phyloP scores from a whole-genome alignment of 2,113 vertebrate genomes.

The Neopipo cinnamomea region DNA sequence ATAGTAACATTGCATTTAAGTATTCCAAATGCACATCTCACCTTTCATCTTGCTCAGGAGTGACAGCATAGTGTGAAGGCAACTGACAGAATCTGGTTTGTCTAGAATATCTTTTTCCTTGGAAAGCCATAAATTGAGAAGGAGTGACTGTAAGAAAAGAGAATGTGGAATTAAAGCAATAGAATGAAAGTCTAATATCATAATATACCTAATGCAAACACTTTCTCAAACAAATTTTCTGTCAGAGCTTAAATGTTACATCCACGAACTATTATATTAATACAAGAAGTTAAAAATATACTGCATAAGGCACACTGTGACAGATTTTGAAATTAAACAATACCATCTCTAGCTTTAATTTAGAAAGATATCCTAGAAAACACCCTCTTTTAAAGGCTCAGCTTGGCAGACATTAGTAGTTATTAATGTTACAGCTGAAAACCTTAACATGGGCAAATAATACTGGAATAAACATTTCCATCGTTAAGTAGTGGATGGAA shows the following conservation, averaged over 20 bases:
- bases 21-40: slow-evolving; percentile 20
- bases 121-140: slow-evolving; percentile 90
- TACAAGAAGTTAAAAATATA: not conserved
- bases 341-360: not conserved
- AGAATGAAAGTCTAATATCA: not conserved
- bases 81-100: slow-evolving; percentile 75
- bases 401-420: not conserved
- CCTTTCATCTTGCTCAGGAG: slow-evolving; percentile 92
- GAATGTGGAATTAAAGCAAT: not conserved
- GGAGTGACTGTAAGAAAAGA: slow-evolving; percentile 78
- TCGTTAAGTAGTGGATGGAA: not conserved
- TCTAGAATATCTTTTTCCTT: slow-evolving; percentile 89
- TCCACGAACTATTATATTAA: not conserved
- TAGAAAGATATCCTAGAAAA: not conserved
- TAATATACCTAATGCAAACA: not conserved
- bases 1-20: not conserved
- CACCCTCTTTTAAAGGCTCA: not conserved
- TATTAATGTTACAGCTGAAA: not conserved
- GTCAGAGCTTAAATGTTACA: not conserved
- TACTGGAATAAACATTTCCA: not conserved
- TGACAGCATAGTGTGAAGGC: slow-evolving; percentile 82
- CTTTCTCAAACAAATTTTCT: not conserved
- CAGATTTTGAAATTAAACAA: not conserved
- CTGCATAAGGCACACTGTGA: not conserved
- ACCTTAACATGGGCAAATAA: not conserved